These are phyloP conservation scores for Amphiprion percula DNA, from an alignment of 2,113 vertebrate genomes.

Conservation along the genomic window DNA sequence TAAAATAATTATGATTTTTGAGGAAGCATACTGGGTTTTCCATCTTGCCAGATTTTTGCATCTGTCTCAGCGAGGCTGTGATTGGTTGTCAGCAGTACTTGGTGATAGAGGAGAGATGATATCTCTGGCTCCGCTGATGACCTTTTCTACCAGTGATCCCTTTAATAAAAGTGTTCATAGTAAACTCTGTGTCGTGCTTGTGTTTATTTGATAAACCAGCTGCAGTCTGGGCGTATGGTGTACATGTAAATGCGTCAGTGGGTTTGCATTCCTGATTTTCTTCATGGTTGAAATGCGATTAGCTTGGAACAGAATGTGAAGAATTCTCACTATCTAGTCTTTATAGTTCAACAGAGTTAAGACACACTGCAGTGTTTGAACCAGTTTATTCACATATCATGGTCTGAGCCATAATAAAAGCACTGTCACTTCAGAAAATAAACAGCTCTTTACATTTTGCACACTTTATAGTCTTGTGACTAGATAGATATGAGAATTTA, in stretches of 20 bases:
- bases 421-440: neutral
- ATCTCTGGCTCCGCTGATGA: constrained; percentile 51
- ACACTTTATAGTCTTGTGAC: too few species aligned
- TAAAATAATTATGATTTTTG: constrained; percentile 44
- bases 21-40: constrained; percentile 48
- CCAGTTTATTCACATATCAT: constrained; percentile 4
- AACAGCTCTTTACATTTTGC: neutral
- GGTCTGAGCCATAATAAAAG: neutral
- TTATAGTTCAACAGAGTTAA: neutral
- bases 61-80: constrained; percentile 59
- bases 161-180: constrained; percentile 82
- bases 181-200: constrained; percentile 13
- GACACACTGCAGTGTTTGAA: neutral
- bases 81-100: constrained; percentile 45
- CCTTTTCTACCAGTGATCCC: constrained; percentile 77
- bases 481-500: too few species aligned
- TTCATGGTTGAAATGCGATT: constrained; percentile 1
- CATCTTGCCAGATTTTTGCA: constrained; percentile 42
- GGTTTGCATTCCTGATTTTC: constrained; percentile 19
- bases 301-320: constrained; percentile 21
- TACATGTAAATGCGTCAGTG: neutral
- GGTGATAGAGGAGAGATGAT: constrained; percentile 33
- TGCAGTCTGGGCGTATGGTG: neutral
- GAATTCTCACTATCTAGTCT: neutral
- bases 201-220: constrained; percentile 25